phyloP scores from a whole-genome alignment of 2,113 vertebrate species.

The Chaenocephalus aceratus region DNA sequence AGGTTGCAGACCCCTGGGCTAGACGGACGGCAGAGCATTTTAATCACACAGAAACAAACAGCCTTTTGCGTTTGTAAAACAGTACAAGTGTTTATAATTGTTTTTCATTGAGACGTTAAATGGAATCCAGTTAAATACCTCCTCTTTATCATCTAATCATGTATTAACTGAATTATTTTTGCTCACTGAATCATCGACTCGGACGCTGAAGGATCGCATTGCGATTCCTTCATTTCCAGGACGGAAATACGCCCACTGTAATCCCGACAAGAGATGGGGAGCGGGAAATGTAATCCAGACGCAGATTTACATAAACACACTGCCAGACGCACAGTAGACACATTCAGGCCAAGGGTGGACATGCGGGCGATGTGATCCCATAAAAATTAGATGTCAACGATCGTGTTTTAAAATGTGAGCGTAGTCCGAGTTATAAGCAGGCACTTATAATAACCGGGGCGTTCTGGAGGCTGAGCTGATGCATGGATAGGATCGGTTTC shows the following conservation, averaged over 20 bases:
- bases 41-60: neutral
- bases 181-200: neutral
- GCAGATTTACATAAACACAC: slow-evolving; percentile 75
- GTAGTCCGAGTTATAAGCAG: slow-evolving; percentile 24
- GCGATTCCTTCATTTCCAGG: slow-evolving; percentile 44
- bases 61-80: neutral
- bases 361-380: slow-evolving; percentile 30
- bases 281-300: slow-evolving; percentile 63
- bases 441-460: slow-evolving; percentile 14
- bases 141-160: slow-evolving; percentile 20
- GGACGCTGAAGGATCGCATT: slow-evolving; percentile 24
- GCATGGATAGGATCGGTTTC: slow-evolving; percentile 10
- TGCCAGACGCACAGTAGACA: slow-evolving; percentile 42
- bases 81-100: neutral
- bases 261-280: slow-evolving; percentile 54
- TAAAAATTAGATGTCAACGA: slow-evolving; percentile 53
- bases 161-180: neutral
- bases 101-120: slow-evolving; percentile 1
- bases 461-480: slow-evolving; percentile 21
- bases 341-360: slow-evolving; percentile 72
- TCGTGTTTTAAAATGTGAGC: slow-evolving; percentile 37
- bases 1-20: neutral
- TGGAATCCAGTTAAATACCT: neutral
- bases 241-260: slow-evolving; percentile 41
- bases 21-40: neutral